Conservation (phyloP, 2,888 invertebrate species). For the Coleophora deauratella region DNA sequence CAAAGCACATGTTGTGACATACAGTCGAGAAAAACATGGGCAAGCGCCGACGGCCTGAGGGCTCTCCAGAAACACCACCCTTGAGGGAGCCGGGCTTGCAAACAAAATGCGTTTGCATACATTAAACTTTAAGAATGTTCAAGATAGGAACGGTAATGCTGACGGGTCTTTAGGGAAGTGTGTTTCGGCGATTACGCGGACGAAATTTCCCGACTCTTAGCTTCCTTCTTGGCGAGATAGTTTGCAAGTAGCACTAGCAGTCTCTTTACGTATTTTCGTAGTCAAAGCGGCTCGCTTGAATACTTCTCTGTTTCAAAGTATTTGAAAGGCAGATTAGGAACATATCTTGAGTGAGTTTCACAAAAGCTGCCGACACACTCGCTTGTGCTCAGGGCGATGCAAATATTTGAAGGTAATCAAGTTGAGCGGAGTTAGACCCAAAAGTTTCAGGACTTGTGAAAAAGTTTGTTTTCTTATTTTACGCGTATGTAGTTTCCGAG, state of each 20-base stretch:
- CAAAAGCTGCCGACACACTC: conserved; percentile 25
- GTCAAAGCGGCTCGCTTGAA: conserved; percentile 56
- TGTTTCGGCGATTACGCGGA: conserved; percentile 72
- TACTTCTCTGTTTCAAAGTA: conserved; percentile 64
- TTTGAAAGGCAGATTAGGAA: conserved; percentile 70
- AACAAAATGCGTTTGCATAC: conserved; percentile 75
- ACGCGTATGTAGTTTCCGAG: conserved; percentile 21
- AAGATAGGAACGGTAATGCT: conserved; percentile 63
- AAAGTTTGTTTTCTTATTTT: conserved; percentile 15
- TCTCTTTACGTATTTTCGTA: conserved; percentile 60
- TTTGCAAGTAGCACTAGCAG: conserved; percentile 61
- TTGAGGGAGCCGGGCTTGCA: conserved; percentile 69
- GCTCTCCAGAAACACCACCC: conserved; percentile 59
- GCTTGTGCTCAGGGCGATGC: conserved; percentile 31
- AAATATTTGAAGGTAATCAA: conserved; percentile 55
- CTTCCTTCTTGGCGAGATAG: conserved; percentile 61
- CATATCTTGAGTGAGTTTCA: conserved; percentile 48
- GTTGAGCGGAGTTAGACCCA: conserved; percentile 20
- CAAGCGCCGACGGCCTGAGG: conserved; percentile 45
- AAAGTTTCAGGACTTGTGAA: conserved; percentile 9
- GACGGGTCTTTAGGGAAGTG: conserved; percentile 51
- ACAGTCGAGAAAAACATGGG: conserved; percentile 53
- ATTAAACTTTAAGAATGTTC: conserved; percentile 73
- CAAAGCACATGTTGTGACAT: conserved; percentile 68
- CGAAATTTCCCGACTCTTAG: conserved; percentile 59